Evolutionary conservation across 2,797 vertebrate genomes (phyloP), one percentile per base, ranked within the genome.

Genomic region (Myotis planiceps): DNA sequence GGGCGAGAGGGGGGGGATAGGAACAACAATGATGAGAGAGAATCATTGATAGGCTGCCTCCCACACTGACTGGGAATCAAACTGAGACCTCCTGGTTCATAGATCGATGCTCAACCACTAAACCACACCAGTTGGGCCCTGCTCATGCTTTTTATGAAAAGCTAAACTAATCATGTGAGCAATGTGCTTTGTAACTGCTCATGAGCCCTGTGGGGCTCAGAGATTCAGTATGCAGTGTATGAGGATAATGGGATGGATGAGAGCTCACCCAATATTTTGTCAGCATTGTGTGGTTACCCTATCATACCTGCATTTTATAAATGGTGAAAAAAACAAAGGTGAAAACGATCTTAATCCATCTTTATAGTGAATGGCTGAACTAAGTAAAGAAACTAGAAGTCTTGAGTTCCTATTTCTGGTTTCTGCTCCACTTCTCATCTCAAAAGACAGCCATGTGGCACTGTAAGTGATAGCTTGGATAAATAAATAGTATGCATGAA

Each of bases 401-500:
- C 42, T 42, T 34, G 3, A 80, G 21, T 45, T 83, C 72, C 29
- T 75, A 4, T 76, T 94, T 93, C 47, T 86, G 66, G 47, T 32
- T 32, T 89, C 63, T 34, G 2, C 34, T 65, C 29, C 19, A 55
- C 29, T 94, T 47, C 37, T 83, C 45, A 75, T 83, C 51, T 16
- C 14, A 72, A 32, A 32, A 37, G 42, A 58, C 69, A 91, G 45
- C 65, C 66, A 49, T 4, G 13, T 37, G 58, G 51, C 27, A 8
- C 58, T 75, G 2, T 49, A 42, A 58, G 37, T 86, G 83, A 93
- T n/a, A 89, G 34, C 29, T 32, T 80, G 47, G n/a, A 89, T 83
- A 83, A 94, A 93, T 79, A 92, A 87, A 89, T n/a, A 53, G 9
- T 18, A 72, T 13, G 19, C 68, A 34, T 94, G 66, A 96, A 76